Percentiles rank a stretch among this genome's conserved stretches.
These are phyloP conservation scores for Argyrosomus japonicus DNA, from an alignment of 2,113 vertebrate genomes.

Conservation along the genomic window DNA sequence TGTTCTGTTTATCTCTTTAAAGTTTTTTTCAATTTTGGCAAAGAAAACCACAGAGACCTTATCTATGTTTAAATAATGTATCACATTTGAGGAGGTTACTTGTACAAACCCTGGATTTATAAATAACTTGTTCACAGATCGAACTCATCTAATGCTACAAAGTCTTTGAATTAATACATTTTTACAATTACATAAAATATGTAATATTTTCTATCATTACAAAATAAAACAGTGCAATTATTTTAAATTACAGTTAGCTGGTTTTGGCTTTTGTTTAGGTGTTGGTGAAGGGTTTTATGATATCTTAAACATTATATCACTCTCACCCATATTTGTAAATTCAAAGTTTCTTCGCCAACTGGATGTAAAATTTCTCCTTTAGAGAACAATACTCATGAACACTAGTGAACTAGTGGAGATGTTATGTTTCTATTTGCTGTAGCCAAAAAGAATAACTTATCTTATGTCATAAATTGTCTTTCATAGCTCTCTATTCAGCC, in stretches of 20 bases:
- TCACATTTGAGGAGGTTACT: conserved; percentile 7
- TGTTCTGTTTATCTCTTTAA: background rate
- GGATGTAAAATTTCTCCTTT: conserved; percentile 22
- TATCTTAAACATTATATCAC: background rate
- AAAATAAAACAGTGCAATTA: conserved; percentile 47
- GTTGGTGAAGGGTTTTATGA: conserved; percentile 1
- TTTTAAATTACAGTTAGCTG: conserved; percentile 21
- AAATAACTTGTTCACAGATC: conserved; percentile 21
- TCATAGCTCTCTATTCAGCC: conserved; percentile 18
- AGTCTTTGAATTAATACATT: conserved; percentile 14
- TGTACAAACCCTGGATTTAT: conserved; percentile 27
- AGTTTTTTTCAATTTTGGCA: conserved; percentile 4
- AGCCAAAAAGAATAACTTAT: conserved; percentile 24
- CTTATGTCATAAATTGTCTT: conserved; percentile 40
- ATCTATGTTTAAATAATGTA: background rate
- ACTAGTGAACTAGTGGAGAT: conserved; percentile 49
- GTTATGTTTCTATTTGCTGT: conserved; percentile 20
- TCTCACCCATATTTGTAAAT: conserved; percentile 16
- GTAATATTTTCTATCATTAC: conserved; percentile 33
- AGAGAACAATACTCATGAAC: conserved; percentile 30
- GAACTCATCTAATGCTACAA: conserved; percentile 45
- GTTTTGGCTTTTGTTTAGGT: conserved; percentile 48
- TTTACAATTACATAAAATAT: conserved; percentile 32
- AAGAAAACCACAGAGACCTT: background rate
- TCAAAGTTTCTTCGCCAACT: conserved; percentile 6